Evolutionary conservation across 2,888 invertebrate species (phyloP).

Genomic region (Lasioglossum figueresi): DNA sequence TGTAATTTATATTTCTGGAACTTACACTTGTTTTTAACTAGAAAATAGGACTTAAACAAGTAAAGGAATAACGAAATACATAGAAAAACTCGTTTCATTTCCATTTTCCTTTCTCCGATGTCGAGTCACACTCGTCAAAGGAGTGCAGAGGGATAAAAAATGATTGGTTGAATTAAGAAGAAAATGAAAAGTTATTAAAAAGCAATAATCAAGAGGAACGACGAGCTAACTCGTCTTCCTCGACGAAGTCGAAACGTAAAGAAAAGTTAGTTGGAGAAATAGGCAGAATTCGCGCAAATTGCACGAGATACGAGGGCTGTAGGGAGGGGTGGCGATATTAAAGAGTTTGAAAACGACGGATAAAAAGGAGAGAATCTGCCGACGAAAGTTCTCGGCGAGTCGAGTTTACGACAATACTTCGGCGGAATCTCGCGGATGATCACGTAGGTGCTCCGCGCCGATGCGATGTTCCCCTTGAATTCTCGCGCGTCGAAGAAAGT

Average conservation of each 20-base stretch:
- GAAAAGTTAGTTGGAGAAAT: conserved; percentile 5
- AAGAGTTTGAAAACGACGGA: neutral
- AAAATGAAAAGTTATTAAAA: conserved; percentile 2
- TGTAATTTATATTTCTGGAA: no score
- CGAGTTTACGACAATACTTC: neutral
- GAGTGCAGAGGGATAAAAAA: no score
- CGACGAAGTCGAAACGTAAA: neutral
- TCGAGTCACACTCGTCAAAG: no score
- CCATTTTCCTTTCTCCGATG: no score
- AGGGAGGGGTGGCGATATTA: neutral
- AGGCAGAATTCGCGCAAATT: conserved; percentile 5
- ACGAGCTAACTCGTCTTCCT: neutral
- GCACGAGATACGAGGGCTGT: neutral
- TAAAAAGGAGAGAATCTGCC: conserved; percentile 5
- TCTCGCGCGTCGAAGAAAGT: conserved; percentile 29
- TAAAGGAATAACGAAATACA: no score
- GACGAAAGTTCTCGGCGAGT: neutral
- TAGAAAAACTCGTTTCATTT: no score
- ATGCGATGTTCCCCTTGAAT: conserved; percentile 26
- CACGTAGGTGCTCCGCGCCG: neutral
- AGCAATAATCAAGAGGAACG: neutral
- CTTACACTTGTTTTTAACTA: no score
- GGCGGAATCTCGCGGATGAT: neutral
- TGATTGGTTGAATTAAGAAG: neutral
- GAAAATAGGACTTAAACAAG: no score